A percentile compares a stretch with the other conserved stretches of the same genome.
phyloP scores from a whole-genome alignment of 2,113 vertebrate genomes.

The Perca schrenkii region DNA sequence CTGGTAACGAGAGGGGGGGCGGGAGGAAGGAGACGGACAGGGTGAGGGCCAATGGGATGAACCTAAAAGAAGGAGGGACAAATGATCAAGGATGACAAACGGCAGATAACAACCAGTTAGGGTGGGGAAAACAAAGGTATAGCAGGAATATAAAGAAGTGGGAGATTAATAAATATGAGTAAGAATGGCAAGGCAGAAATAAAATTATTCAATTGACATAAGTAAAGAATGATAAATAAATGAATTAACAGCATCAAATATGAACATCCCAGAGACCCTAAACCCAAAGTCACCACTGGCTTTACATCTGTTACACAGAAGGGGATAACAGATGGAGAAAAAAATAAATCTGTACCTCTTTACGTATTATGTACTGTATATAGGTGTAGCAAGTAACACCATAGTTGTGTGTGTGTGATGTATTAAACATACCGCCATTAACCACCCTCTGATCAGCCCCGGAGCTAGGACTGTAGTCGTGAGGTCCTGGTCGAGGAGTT shows the following conservation, averaged over 20 bases:
- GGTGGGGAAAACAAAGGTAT: constrained; percentile 70
- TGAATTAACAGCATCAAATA: neutral
- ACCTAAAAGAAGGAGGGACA: constrained; percentile 86
- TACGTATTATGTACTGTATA: neutral
- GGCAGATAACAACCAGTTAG: constrained; percentile 46
- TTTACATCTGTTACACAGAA: neutral
- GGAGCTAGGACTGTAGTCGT: constrained; percentile 94
- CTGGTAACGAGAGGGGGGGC: constrained; percentile 99
- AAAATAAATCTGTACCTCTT: neutral
- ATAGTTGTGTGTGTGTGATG: neutral
- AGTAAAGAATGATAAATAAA: neutral
- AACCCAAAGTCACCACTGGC: neutral
- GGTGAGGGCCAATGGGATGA: constrained; percentile 99
- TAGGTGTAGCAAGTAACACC: neutral
- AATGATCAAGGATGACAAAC: constrained; percentile 73
- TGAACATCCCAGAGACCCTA: constrained; percentile 15
- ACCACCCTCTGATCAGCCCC: constrained; percentile 96
- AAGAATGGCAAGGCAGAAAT: constrained; percentile 21
- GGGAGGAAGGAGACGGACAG: constrained; percentile 99
- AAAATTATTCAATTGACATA: constrained; percentile 2
- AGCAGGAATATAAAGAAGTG: constrained; percentile 76
- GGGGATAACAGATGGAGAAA: neutral
- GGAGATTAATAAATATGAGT: constrained; percentile 47
- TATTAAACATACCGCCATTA: constrained; percentile 91
- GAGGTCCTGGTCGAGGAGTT: constrained; percentile 89